Percentiles rank a stretch among this genome's conserved stretches.
Conservation (phyloP, 2,888 invertebrate species). For the Andrena hattorfiana region DNA sequence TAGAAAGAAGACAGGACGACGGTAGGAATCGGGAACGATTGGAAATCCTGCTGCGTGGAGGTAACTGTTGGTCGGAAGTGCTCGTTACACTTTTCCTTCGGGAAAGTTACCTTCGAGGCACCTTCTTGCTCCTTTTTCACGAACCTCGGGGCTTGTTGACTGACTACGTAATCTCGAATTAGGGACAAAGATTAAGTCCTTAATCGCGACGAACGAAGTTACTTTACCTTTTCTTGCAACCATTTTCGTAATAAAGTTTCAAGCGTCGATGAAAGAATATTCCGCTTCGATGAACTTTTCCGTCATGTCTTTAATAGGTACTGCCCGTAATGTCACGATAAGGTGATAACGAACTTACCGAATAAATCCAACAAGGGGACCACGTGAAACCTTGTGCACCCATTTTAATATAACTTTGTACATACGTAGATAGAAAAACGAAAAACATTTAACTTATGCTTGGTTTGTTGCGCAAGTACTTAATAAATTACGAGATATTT, state of each 20-base stretch:
- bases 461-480: too few relatives aligned
- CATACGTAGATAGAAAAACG: too few relatives aligned
- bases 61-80: conserved; percentile 69
- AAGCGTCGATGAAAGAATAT: background rate
- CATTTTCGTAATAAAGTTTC: background rate
- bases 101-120: conserved; percentile 30
- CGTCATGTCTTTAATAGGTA: background rate
- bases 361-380: too few relatives aligned
- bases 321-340: background rate
- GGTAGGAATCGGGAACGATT: conserved; percentile 32
- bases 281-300: background rate
- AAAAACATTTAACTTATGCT: too few relatives aligned
- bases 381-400: too few relatives aligned
- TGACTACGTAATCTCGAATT: conserved; percentile 24
- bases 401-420: too few relatives aligned
- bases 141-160: background rate
- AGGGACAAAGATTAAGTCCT: conserved; percentile 27
- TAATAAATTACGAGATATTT: too few relatives aligned
- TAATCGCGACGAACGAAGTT: conserved; percentile 10
- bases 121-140: background rate
- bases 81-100: conserved; percentile 50
- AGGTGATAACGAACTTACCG: background rate
- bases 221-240: background rate
- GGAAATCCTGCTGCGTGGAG: conserved; percentile 54
- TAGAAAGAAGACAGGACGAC: conserved; percentile 55